phyloP scores from a whole-genome alignment of 2,113 vertebrate genomes.

The Malurus cyaneus region DNA sequence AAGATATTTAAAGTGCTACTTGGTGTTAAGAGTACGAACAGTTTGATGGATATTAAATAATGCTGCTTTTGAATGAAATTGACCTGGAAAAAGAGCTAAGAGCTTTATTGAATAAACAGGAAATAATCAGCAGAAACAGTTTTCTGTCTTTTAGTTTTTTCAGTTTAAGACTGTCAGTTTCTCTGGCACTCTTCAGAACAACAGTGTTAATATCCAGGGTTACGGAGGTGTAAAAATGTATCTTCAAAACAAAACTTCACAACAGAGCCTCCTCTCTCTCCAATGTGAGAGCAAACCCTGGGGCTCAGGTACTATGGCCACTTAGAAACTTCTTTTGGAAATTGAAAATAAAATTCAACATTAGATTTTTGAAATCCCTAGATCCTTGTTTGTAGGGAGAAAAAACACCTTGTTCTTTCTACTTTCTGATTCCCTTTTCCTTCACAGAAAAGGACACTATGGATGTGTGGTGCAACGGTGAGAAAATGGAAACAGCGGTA shows the following conservation, averaged over 20 bases:
- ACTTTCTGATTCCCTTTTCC: background rate
- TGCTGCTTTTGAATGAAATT: background rate
- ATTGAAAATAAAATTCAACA: background rate
- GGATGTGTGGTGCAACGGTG: conserved; percentile 98
- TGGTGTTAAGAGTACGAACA: background rate
- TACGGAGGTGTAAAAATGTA: background rate
- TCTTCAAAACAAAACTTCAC: background rate
- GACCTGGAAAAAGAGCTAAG: background rate
- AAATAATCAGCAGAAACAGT: background rate
- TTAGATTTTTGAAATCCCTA: background rate
- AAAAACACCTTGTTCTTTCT: background rate
- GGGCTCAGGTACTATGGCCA: background rate
- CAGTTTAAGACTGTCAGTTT: background rate
- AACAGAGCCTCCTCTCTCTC: background rate
- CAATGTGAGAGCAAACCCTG: background rate
- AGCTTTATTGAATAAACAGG: background rate
- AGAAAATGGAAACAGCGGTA: conserved; percentile 95
- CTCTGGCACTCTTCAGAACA: background rate
- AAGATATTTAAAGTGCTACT: background rate
- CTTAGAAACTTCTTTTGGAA: background rate
- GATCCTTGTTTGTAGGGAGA: background rate
- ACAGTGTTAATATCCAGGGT: background rate
- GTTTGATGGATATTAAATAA: background rate
- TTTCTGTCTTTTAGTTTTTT: background rate
- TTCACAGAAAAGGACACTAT: conserved; percentile 96